Evolutionary conservation across 2,888 invertebrate genomes (phyloP), one percentile per base, ranked within the genome.

Genomic region (Pterostichus madidus): DNA sequence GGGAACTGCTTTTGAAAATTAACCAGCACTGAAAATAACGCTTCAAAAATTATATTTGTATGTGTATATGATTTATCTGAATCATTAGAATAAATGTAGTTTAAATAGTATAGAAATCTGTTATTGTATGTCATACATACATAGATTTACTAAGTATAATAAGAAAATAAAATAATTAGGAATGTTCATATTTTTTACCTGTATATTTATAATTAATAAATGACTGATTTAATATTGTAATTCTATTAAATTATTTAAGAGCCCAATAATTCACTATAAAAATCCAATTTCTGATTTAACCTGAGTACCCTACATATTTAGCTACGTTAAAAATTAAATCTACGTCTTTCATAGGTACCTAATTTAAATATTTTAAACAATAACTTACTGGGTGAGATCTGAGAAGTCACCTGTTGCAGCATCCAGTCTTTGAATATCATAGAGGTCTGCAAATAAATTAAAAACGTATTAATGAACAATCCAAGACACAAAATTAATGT

Each of bases 161-260:
- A 39, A 39, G 59, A 59, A 59, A 10, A 10, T 15, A 46, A 46
- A 53, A 77, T 56, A 44, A n/a, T 24, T 53, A 78, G 17, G 7
- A 78, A 7, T 49, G 46, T 44, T 13, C 39, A 13, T 46, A 68
- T 79, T 79, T 78, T 79, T 79, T 78, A 78, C 68, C n/a, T 79
- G 79, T 79, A 79, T 68, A 79, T 68, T 64, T 64, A 79, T 64
- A 32, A 32, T 31, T 32, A 79, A 79, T 79, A 79, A 79, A 79
- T 17, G 32, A 79, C 64, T 79, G 64, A 79, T 68, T 79, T 79
- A n/a, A 32, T 10, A 17, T 35, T 75, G 32, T 35, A 32, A 32
- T 35, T 11, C n/a, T 39, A 39, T 49, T 11, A 10, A 8, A 49
- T n/a, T 49, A 49, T 49, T 49, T 49, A 49, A 11, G 2, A 10